Percentiles rank a stretch among this genome's conserved stretches.
phyloP scores from a whole-genome alignment of 2,888 invertebrate genomes.

The Mactromeris polynyma region DNA sequence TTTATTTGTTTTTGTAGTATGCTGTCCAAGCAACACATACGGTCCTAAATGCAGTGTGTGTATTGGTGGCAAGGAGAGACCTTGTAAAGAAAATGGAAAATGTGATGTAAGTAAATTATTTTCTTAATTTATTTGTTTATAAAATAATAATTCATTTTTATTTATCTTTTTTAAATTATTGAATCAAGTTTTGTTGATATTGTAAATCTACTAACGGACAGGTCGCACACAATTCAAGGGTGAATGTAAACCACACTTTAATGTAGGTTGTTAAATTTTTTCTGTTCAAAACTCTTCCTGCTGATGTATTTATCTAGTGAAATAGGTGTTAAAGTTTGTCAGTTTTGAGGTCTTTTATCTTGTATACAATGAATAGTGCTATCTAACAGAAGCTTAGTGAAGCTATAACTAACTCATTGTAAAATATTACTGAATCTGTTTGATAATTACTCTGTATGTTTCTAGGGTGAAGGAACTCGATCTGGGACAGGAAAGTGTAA shows the following conservation, averaged over 20 bases:
- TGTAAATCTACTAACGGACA: no score
- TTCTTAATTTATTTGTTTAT: neutral
- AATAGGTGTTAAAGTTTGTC: no score
- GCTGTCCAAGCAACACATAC: slow-evolving; percentile 94
- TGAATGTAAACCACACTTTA: no score
- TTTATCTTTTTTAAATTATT: no score
- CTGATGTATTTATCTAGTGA: no score
- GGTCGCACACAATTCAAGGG: no score
- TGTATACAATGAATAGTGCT: no score
- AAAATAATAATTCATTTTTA: no score
- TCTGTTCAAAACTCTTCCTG: no score
- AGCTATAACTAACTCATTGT: neutral
- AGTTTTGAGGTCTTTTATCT: no score
- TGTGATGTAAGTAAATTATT: slow-evolving; percentile 89
- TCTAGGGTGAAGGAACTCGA: slow-evolving; percentile 94
- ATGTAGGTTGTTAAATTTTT: no score
- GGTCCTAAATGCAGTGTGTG: slow-evolving; percentile 94
- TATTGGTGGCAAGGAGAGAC: slow-evolving; percentile 91
- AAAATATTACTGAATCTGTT: neutral
- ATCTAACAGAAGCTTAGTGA: neutral
- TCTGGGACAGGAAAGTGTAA: slow-evolving; percentile 96
- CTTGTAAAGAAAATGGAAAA: slow-evolving; percentile 95
- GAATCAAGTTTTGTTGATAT: no score
- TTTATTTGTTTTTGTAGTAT: slow-evolving; percentile 88
- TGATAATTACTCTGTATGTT: slow-evolving; percentile 20